Evolutionary conservation across 2,888 invertebrate species (phyloP), one percentile per base, ranked within the genome.

Genomic region (Agrilus biguttatus): DNA sequence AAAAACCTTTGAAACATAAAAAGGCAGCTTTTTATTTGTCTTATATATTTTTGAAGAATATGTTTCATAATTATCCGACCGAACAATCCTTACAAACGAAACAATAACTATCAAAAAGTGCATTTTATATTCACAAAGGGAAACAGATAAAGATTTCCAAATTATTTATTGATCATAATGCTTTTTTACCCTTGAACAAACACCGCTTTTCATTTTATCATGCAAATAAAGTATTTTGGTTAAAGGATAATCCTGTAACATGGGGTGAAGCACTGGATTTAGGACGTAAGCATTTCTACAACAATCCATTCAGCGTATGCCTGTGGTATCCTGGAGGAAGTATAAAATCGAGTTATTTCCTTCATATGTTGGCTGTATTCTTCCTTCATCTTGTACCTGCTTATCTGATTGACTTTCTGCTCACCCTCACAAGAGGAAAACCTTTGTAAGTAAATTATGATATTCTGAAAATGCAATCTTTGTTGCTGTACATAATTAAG

Each of bases 201-300:
- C 13, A 23, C 33, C 23, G 3, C 5, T 8, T 14, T 14, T 14
- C 37, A 4, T 17, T 14, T 12, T 5, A 13, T 37, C 8, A 17
- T n/a, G 5, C 7, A 13, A 14, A 5, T 14, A 10, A n/a, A 4
- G 37, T 32, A n/a, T 33, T 37, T 43, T 21, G 13, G 12, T 38
- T 40, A 14, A 39, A 64, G 63, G 73, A 83, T 36, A 84, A 89
- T 51, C 80, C 86, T 0, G 64, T 92, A 37, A 82, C 82, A 1
- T 97, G 96, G 96, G 84, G 83, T 1, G 74, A 80, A 43, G 80
- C 88, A 36, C 70, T 92, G 47, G 77, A 80, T 43, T 71, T 76
- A 45, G 82, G 77, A 21, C 70, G 72, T 1, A 55, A 69, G 42
- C 72, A 74, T 50, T 70, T 80, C 0, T 71, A 77, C 47, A 74